Conservation (phyloP, 2,888 invertebrate species). For the Abrostola triplasia region DNA sequence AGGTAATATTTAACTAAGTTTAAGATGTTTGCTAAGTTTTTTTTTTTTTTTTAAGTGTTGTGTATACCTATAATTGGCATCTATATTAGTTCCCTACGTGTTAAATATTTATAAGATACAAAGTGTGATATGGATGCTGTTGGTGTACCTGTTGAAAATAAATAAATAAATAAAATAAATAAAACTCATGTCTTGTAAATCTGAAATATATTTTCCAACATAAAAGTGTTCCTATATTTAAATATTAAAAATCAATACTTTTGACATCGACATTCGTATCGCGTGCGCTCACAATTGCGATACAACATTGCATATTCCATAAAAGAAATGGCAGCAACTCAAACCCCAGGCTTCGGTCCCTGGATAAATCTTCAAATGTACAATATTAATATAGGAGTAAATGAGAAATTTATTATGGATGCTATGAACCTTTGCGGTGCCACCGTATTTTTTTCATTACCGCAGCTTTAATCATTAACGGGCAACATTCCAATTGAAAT, state of each 20-base stretch:
- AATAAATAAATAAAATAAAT: too few relatives aligned
- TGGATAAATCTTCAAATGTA: constrained; percentile 55
- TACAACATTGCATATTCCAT: constrained; percentile 49
- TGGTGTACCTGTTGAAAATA: too few relatives aligned
- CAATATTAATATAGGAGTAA: constrained; percentile 55
- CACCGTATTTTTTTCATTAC: constrained; percentile 49
- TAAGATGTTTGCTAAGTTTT: too few relatives aligned
- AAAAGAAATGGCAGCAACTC: constrained; percentile 51
- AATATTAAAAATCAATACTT: constrained; percentile 21
- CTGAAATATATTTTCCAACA: background rate
- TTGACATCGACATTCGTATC: constrained; percentile 21
- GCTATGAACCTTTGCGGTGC: constrained; percentile 51
- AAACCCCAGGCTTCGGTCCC: constrained; percentile 52
- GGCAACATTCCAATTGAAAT: constrained; percentile 37
- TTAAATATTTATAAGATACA: too few relatives aligned
- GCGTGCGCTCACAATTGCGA: constrained; percentile 33
- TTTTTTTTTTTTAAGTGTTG: too few relatives aligned
- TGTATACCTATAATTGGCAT: too few relatives aligned
- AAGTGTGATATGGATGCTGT: too few relatives aligned
- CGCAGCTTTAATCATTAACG: constrained; percentile 47
- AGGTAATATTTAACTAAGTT: too few relatives aligned
- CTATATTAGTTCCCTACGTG: too few relatives aligned
- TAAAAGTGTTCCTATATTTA: background rate
- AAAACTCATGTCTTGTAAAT: too few relatives aligned
- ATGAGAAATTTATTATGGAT: constrained; percentile 57